phyloP scores from a whole-genome alignment of 2,113 vertebrate genomes.

The Otis tarda region DNA sequence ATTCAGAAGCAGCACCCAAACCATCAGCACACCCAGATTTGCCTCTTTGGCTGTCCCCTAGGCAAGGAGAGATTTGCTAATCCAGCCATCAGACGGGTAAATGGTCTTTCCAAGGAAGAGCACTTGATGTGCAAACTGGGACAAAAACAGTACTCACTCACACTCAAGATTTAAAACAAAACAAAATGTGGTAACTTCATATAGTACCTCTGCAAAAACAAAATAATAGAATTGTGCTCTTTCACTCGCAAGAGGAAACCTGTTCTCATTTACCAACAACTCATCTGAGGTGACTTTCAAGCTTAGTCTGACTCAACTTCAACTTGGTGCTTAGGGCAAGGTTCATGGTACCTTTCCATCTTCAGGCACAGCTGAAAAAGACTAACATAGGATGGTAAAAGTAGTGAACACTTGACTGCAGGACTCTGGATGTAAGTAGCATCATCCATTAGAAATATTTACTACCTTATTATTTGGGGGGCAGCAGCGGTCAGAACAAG shows the following conservation, averaged over 20 bases:
- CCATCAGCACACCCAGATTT: neutral
- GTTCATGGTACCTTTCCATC: rapidly evolving
- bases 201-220: neutral
- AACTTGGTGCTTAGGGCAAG: neutral
- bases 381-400: neutral
- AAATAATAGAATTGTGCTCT: neutral
- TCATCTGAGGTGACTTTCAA: neutral
- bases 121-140: neutral
- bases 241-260: neutral
- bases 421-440: neutral
- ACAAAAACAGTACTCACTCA: neutral
- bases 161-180: neutral
- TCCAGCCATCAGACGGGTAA: neutral
- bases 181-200: neutral
- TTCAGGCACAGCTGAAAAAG: neutral
- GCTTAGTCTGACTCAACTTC: neutral
- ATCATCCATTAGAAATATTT: neutral
- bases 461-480: neutral
- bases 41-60: neutral
- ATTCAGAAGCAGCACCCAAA: neutral
- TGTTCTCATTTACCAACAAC: neutral
- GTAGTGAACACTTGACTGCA: neutral
- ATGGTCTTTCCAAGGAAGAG: neutral
- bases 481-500: neutral
- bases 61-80: neutral